Base-by-base conservation (phyloP, 2,797 vertebrate species). In the Hybognathus amarus region DNA sequence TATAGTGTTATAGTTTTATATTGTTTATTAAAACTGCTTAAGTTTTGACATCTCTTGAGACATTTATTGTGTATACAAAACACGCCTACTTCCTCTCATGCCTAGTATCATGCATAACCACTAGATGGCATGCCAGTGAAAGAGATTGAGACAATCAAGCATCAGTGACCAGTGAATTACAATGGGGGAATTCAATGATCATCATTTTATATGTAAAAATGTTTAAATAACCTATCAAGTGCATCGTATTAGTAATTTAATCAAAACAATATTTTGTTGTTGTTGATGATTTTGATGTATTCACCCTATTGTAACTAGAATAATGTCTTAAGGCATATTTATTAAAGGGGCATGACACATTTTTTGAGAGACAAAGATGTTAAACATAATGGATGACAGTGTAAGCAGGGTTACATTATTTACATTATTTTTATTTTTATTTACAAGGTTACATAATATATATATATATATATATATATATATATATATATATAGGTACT, bases 61-160 rank as follows among this genome's bases (percentile, higher is more conserved):
- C 33, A 38, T 56, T 38, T 75, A 56, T 38, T 38, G 30, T 38
- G 12, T 15, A 38, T n/a, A 9, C 24, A 56, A 54, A 38, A 75
- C 73, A 54, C 5, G 38, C 15, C 15, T 9, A 77, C 36, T 59
- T 63, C 42, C 76, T 30, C 59, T 47, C 17, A 22, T 24, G 9
- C 6, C 13, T 15, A 68, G 10, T 81, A 78, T 59, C 2, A 61
- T 4, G 10, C 42, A 1, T 17, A 10, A 54, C 87, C 88, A 84
- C 84, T 71, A 76, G 85, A 76, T 86, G 86, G 54, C 77, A 27
- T 27, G n/a, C 82, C 63, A 59, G 79, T 76, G 54, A 30, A 8
- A 78, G 47, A 50, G 15, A 50, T 50, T 45, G 38, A 33, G 40
- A 70, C 45, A 52, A 42, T n/a, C 12, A 10, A 24, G 11, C 9